Evolutionary conservation across 2,113 vertebrate genomes (phyloP).

Genomic region (Cephalopholis sonnerati): DNA sequence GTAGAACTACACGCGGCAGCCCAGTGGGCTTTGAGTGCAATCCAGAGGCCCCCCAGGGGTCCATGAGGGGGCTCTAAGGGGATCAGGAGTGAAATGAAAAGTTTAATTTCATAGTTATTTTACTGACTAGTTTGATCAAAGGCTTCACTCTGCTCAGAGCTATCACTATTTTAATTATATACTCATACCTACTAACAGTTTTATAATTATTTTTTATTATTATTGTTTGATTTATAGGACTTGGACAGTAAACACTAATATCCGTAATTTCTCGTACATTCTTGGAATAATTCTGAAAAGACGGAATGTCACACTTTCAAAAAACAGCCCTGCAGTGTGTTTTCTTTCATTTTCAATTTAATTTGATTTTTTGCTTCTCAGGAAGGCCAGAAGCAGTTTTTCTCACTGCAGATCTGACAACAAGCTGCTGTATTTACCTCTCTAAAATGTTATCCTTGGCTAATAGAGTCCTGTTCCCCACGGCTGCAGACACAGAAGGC

Average conservation of each 20-base stretch:
- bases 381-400: background rate
- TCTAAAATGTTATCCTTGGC: background rate
- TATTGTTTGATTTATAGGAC: background rate
- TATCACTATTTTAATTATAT: background rate
- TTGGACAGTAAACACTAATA: background rate
- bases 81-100: background rate
- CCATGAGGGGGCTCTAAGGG: background rate
- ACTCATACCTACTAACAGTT: background rate
- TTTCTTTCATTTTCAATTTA: constrained; percentile 13
- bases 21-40: constrained; percentile 1
- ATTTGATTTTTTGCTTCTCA: constrained; percentile 12
- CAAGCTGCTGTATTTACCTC: constrained; percentile 12
- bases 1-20: background rate
- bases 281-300: background rate
- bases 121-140: constrained; percentile 37
- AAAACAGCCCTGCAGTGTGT: background rate
- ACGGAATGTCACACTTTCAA: background rate
- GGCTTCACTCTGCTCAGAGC: background rate
- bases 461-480: constrained; percentile 12
- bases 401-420: constrained; percentile 19
- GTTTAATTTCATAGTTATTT: constrained; percentile 63
- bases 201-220: no score
- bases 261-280: background rate
- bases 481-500: background rate
- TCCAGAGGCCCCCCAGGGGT: constrained; percentile 4